Percentiles rank a stretch among this genome's conserved stretches.
Conservation (phyloP, 2,113 vertebrate genomes). For the Nerophis lumbriciformis region DNA sequence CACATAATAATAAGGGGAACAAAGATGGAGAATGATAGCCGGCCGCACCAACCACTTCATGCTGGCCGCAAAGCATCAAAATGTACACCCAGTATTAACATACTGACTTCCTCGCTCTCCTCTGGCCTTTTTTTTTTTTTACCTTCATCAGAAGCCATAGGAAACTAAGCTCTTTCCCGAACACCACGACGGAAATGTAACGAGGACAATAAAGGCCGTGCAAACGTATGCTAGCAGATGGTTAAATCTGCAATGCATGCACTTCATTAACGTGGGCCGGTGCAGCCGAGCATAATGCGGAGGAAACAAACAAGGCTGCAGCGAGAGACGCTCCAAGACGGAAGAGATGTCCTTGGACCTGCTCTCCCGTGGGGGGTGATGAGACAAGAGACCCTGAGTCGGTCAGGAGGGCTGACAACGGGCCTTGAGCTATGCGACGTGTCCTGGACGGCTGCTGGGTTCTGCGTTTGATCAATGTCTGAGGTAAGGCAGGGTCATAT, state of each 20-base stretch:
- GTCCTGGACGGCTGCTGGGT: conserved; percentile 41
- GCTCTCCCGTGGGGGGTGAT: conserved; percentile 4
- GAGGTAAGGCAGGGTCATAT: too few relatives aligned
- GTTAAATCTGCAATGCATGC: conserved; percentile 34
- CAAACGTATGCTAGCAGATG: conserved; percentile 17
- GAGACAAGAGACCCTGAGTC: conserved; percentile 23
- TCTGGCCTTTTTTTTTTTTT: conserved; percentile 22
- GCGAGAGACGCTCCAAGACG: conserved; percentile 36
- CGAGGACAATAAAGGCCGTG: conserved; percentile 14
- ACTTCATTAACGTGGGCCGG: conserved; percentile 46
- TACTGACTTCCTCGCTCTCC: conserved; percentile 58
- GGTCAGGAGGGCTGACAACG: conserved; percentile 16
- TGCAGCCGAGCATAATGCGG: conserved; percentile 32
- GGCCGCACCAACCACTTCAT: conserved; percentile 35
- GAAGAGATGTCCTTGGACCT: conserved; percentile 45
- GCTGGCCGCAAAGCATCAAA: conserved; percentile 46
- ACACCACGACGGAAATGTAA: conserved; percentile 40
- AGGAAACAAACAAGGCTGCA: conserved; percentile 44
- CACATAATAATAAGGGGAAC: conserved; percentile 47
- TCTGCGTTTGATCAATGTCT: conserved; percentile 41
- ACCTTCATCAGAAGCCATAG: conserved; percentile 46
- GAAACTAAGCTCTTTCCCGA: conserved; percentile 32
- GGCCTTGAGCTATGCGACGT: conserved; percentile 39
- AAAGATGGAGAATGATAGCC: conserved; percentile 44
- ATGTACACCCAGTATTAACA: conserved; percentile 60